A percentile compares a stretch with the other conserved stretches of the same genome.
Evolutionary conservation across 30 jellyfish, hydroid and myxozoan genomes (phyloP).

Genomic region (Sanderia malayensis): DNA sequence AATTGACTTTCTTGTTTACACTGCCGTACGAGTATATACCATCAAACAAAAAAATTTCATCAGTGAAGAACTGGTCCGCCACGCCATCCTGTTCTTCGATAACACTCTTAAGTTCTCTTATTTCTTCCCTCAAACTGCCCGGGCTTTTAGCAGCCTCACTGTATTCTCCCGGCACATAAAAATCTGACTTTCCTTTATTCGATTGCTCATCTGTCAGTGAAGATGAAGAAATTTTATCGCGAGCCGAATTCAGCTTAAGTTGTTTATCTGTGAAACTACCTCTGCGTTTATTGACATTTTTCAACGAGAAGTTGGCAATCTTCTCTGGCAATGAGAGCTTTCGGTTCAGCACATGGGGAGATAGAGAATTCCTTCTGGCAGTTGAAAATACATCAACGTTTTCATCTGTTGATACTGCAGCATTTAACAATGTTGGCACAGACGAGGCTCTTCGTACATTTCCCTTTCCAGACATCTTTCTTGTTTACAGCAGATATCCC

Average conservation of each 20-base stretch:
- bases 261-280: neutral
- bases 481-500: neutral
- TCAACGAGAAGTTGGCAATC: neutral
- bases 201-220: neutral
- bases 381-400: too few relatives aligned
- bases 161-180: slow-evolving; percentile 38
- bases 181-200: neutral
- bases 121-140: slow-evolving; percentile 60
- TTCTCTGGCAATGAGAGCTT: neutral
- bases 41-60: too few relatives aligned
- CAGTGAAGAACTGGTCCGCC: neutral
- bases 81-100: neutral
- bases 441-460: neutral
- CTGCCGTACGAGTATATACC: too few relatives aligned
- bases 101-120: slow-evolving; percentile 19
- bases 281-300: neutral
- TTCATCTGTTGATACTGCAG: too few relatives aligned
- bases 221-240: neutral
- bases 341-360: too few relatives aligned
- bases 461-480: neutral
- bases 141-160: slow-evolving; percentile 53
- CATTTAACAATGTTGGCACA: neutral
- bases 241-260: neutral
- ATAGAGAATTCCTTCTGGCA: too few relatives aligned
- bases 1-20: too few relatives aligned